Base-by-base conservation (phyloP, 1,140 invertebrate genomes). In the Harpegnathos saltator region DNA sequence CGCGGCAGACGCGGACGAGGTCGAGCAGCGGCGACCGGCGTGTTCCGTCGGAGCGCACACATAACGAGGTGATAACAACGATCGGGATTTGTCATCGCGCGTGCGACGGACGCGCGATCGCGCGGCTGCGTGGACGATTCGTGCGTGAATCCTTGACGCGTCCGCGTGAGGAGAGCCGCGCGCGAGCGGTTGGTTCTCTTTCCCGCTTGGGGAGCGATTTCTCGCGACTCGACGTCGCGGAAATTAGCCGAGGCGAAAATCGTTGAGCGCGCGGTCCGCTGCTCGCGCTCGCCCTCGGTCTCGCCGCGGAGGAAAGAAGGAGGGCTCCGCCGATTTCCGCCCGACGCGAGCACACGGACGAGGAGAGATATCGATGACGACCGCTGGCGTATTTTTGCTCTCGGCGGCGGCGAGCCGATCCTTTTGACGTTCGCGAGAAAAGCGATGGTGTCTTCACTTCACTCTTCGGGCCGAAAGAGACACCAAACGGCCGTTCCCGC, bases 1-100 rank as follows among this genome's bases (percentile, higher is more conserved):
- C n/a, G n/a, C 61, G 48, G 22, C 22, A 69, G 15, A 78, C 26
- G 44, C 61, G 26, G n/a, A 78, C 63, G 63, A 68, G 54, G 59
- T 44, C 14, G 50, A 33, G 14, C n/a, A 63, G 24, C 54, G 15
- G 48, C 65, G 22, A 29, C 12, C 12, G 17, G 50, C 29, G 50
- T 52, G 50, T 19, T 19, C 50, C 29, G n/a, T 33, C 52, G 14
- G n/a, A 52, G 52, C 38, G 17, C 62, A 56, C n/a, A n/a, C n/a
- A n/a, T n/a, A 65, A 54, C 15, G 11, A 44, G 5, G 54, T 7
- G 48, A 17, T 29, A 48, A 62, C 24, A 62, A 62, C 29, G 52
- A 1, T 69, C n/a, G 48, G 9, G 7, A 63, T 63, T 22, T 78
- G 17, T n/a, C n/a, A n/a, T 44, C 33, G 26, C 26, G 22, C 38